phyloP scores from a whole-genome alignment of 1,140 invertebrate genomes.

The Zaprionus davidi region DNA sequence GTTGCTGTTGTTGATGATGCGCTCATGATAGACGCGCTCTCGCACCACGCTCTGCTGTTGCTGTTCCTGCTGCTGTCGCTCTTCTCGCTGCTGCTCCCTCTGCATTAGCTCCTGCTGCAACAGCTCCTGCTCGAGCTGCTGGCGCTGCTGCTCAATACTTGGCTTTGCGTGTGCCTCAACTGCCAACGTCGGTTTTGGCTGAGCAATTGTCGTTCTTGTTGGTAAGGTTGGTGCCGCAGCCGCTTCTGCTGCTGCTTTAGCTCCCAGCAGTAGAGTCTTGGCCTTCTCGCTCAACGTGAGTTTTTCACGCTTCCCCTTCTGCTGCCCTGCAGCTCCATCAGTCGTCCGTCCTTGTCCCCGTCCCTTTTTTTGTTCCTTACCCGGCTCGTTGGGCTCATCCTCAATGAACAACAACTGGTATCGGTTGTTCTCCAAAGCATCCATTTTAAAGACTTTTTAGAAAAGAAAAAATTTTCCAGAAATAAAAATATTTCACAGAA shows the following conservation, averaged over 20 bases:
- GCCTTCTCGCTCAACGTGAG: slow-evolving; percentile 2
- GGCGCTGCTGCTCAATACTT: background rate
- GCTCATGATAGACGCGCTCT: slow-evolving; percentile 11
- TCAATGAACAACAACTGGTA: slow-evolving; percentile 42
- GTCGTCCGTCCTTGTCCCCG: too few species aligned
- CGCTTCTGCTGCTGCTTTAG: background rate
- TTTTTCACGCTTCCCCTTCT: background rate
- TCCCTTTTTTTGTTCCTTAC: background rate
- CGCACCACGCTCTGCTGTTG: background rate
- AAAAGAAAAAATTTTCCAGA: background rate
- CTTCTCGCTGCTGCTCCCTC: background rate
- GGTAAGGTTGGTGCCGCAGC: background rate
- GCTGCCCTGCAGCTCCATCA: background rate
- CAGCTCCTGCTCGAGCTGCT: background rate
- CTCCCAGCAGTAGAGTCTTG: background rate
- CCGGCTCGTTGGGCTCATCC: slow-evolving; percentile 15
- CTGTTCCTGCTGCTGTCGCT: background rate
- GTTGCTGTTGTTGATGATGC: slow-evolving; percentile 24
- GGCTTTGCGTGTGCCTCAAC: background rate
- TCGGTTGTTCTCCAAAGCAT: slow-evolving; percentile 29
- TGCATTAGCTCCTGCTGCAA: background rate
- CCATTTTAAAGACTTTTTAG: slow-evolving; percentile 19
- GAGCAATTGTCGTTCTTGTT: background rate
- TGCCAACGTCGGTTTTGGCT: background rate
- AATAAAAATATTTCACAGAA: background rate